Conservation (phyloP, 2,888 invertebrate species). For the Nymphalis c-album region DNA sequence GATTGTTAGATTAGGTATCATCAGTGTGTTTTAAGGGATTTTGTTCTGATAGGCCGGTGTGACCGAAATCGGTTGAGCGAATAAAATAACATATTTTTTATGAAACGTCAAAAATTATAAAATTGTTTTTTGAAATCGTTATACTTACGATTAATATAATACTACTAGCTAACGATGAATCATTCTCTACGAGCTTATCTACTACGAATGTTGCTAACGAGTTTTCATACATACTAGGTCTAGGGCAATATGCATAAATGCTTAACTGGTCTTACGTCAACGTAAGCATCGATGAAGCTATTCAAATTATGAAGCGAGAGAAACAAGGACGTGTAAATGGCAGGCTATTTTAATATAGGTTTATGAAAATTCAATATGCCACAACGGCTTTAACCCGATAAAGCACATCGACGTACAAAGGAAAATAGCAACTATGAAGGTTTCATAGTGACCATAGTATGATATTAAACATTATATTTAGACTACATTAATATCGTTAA, state of each 20-base stretch:
- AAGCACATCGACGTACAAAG: slow-evolving; percentile 2
- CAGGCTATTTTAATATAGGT: slow-evolving; percentile 20
- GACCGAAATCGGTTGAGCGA: no score
- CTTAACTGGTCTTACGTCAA: neutral
- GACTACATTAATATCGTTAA: neutral
- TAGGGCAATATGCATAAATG: neutral
- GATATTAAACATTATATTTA: neutral
- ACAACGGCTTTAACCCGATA: slow-evolving; percentile 8
- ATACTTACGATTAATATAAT: no score
- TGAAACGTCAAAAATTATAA: no score
- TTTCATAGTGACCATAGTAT: neutral
- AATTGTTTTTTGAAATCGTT: no score
- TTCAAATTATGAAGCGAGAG: slow-evolving; percentile 1
- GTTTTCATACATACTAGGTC: neutral
- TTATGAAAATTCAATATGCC: slow-evolving; percentile 18
- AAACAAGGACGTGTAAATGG: slow-evolving; percentile 14
- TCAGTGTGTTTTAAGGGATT: no score
- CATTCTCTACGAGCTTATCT: no score
- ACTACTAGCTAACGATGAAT: no score
- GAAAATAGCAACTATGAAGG: slow-evolving; percentile 10
- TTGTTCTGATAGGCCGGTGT: no score
- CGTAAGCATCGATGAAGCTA: neutral
- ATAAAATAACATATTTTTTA: no score
- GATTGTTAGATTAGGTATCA: no score
- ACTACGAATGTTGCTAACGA: neutral